phyloP scores from a whole-genome alignment of 1,140 invertebrate genomes.

The Bombus terrestris region DNA sequence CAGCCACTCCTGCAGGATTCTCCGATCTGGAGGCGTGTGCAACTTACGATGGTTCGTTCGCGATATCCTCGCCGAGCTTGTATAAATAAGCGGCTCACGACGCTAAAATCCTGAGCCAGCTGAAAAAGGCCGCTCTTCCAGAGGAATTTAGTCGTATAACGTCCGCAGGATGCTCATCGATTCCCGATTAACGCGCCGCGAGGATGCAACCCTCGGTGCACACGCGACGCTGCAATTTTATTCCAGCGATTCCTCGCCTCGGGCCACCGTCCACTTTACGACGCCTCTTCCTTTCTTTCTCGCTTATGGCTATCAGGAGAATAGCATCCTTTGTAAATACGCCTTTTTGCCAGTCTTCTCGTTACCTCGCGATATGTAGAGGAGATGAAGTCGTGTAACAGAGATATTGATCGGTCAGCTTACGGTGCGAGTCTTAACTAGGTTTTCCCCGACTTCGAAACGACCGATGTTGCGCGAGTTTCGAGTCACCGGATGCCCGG shows the following conservation, averaged over 20 bases:
- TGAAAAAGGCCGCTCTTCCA: no score
- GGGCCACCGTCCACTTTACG: background rate
- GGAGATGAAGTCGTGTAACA: slow-evolving; percentile 3
- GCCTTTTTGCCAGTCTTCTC: background rate
- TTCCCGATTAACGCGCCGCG: slow-evolving; percentile 35
- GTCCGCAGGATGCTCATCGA: slow-evolving; percentile 14
- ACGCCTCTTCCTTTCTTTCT: background rate
- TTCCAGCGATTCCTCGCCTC: background rate
- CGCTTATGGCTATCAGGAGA: fast-evolving
- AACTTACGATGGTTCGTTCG: background rate
- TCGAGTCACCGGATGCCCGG: no score
- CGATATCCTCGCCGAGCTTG: background rate
- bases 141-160: background rate
- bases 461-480: background rate
- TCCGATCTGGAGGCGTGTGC: background rate
- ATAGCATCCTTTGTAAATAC: background rate
- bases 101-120: background rate
- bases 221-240: slow-evolving; percentile 11
- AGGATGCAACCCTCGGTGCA: background rate
- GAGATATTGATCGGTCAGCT: background rate
- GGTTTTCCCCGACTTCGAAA: no score
- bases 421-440: background rate
- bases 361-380: slow-evolving; percentile 5
- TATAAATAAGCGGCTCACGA: slow-evolving; percentile 1
- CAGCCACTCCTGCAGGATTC: background rate